Conservation (phyloP, 1,140 invertebrate species). For the Tenebrio molitor region DNA sequence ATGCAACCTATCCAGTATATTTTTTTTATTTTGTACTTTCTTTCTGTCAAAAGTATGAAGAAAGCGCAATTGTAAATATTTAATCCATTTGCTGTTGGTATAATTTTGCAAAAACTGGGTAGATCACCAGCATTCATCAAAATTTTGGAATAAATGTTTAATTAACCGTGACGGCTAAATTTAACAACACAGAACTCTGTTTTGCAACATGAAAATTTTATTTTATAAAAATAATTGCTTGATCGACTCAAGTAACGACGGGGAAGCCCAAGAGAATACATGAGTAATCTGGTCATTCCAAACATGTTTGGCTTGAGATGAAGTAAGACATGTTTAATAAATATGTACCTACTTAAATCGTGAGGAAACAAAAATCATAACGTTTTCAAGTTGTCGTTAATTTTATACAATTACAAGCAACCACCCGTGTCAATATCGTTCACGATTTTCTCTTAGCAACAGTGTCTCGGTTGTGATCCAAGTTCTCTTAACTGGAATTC, state of each 20-base stretch:
- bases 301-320: neutral
- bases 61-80: too few relatives aligned
- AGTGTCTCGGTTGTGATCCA: conserved; percentile 26
- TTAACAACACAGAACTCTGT: neutral
- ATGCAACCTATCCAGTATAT: too few relatives aligned
- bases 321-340: too few relatives aligned
- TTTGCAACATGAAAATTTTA: neutral
- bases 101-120: too few relatives aligned
- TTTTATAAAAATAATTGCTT: neutral
- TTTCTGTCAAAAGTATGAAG: neutral
- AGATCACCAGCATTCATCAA: too few relatives aligned
- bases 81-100: too few relatives aligned
- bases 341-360: too few relatives aligned
- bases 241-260: neutral
- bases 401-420: conserved; percentile 17
- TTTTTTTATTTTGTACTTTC: too few relatives aligned
- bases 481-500: conserved; percentile 44
- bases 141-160: conserved; percentile 4
- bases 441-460: conserved; percentile 50
- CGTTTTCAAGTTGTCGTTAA: conserved; percentile 2
- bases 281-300: neutral
- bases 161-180: conserved; percentile 10
- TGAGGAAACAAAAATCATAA: too few relatives aligned
- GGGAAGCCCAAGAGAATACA: conserved; percentile 1
- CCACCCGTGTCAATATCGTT: conserved; percentile 40